Evolutionary conservation across 2,113 vertebrate species (phyloP), one percentile per base, ranked within the genome.

Genomic region (Aleadryas rufinucha): DNA sequence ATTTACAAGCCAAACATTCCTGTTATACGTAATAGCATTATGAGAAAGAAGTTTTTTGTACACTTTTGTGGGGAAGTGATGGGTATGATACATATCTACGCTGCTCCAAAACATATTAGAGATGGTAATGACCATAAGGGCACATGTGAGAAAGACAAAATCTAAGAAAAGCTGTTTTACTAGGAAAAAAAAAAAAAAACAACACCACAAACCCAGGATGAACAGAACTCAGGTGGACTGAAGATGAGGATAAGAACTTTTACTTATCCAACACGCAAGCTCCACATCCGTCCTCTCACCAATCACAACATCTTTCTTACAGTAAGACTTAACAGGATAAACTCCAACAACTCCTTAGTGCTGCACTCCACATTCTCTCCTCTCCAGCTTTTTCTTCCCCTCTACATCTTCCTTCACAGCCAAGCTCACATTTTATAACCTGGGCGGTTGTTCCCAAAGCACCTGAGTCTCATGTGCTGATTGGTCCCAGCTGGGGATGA

Each of bases 261-360:
- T 42, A 41, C 69, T 70, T 42, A 91, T 23, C 30, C 45, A 23
- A 10, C 3, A 5, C 0, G 0, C 35, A 35, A 22, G 15, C 2
- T 12, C 4, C 33, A 26, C 5, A 1, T 2, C 26, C 0, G 0
- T 13, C 16, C 8, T 68, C 35, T 44, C 27, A 9, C 8, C 54
- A 31, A 30, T 27, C 13, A 42, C 2, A 72, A 19, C 16, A 26
- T 1, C 35, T 20, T 41, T 22, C n/a, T 13, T 41, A 16, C 0
- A 8, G 9, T 5, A 47, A 26, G 13, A 27, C 4, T 15, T 11
- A 21, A 41, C 7, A 61, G 8, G 2, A 37, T 7, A 2, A 90
- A 50, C 5, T 31, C 31, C 9, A 50, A 8, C 8, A 5, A 31
- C 10, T 2, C 4, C 17, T 37, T 7, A 21, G 0, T 1, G 8